phyloP scores from a whole-genome alignment of 2,888 invertebrate genomes.

The Amiota minor region DNA sequence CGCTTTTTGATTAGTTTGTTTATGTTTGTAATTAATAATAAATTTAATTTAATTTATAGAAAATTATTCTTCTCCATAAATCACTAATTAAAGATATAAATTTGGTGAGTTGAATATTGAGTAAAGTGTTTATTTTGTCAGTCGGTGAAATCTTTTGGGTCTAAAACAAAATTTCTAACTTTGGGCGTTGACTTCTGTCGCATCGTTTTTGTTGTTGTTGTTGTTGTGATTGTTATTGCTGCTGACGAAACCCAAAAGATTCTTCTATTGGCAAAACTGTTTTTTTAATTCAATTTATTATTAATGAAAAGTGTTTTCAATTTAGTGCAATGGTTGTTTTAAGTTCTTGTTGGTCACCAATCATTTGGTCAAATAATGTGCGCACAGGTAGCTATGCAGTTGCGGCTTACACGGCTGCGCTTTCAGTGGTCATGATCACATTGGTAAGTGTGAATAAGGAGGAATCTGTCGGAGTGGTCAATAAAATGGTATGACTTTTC shows the following conservation, averaged over 20 bases:
- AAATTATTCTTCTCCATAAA: neutral
- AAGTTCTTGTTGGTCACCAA: constrained; percentile 90
- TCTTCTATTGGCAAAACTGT: neutral
- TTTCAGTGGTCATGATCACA: constrained; percentile 84
- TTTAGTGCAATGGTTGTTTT: constrained; percentile 79
- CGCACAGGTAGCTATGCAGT: constrained; percentile 85
- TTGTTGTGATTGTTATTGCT: neutral
- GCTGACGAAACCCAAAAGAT: neutral
- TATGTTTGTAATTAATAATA: constrained; percentile 17
- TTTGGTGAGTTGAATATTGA: neutral
- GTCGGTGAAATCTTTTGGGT: neutral
- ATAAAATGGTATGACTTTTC: constrained; percentile 24
- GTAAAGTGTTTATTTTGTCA: neutral
- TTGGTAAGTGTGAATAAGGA: constrained; percentile 63
- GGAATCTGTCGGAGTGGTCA: neutral
- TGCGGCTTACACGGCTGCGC: constrained; percentile 84
- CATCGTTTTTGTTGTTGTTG: constrained; percentile 7
- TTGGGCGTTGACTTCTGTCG: constrained; percentile 24
- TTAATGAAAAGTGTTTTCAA: constrained; percentile 3
- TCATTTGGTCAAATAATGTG: constrained; percentile 86
- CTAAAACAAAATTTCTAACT: neutral
- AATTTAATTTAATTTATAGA: neutral
- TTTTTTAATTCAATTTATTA: neutral
- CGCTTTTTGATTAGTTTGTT: constrained; percentile 22
- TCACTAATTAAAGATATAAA: neutral